Evolutionary conservation across 2,797 vertebrate genomes (phyloP).

Genomic region (Allobates femoralis): DNA sequence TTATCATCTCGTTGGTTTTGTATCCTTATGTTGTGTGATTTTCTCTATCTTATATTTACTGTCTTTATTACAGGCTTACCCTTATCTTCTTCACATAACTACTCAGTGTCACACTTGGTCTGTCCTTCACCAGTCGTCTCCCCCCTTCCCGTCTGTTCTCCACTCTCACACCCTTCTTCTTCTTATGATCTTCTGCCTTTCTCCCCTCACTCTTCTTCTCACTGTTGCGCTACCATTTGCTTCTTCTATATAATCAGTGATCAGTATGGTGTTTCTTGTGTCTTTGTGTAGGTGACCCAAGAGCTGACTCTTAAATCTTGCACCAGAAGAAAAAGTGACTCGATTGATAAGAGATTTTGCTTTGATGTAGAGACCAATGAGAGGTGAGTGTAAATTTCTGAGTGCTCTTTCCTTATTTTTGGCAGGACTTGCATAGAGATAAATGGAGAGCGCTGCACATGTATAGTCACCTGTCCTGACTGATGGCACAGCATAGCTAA

Average conservation of each 20-base stretch:
- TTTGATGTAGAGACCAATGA: conserved; percentile 93
- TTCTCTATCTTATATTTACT: background rate
- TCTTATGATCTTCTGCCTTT: background rate
- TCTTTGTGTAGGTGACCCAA: conserved; percentile 76
- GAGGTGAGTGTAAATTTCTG: conserved; percentile 78
- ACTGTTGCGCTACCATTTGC: background rate
- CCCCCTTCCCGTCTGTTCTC: background rate
- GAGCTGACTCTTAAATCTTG: conserved; percentile 91
- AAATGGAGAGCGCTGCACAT: no score
- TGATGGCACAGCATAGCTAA: no score
- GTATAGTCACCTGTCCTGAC: no score
- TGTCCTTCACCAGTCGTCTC: background rate
- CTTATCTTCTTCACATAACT: background rate
- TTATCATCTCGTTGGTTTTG: background rate
- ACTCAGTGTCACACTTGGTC: background rate
- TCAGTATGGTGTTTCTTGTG: background rate
- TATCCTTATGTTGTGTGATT: conserved; percentile 35
- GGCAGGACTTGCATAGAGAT: no score
- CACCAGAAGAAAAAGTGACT: conserved; percentile 91
- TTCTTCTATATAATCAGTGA: background rate
- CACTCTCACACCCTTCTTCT: background rate
- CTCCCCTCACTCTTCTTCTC: background rate
- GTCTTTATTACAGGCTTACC: background rate
- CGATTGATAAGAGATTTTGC: conserved; percentile 97
- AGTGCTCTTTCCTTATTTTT: no score